Evolutionary conservation across 2,888 invertebrate genomes (phyloP).

Genomic region (Leptopilina drosophilae): DNA sequence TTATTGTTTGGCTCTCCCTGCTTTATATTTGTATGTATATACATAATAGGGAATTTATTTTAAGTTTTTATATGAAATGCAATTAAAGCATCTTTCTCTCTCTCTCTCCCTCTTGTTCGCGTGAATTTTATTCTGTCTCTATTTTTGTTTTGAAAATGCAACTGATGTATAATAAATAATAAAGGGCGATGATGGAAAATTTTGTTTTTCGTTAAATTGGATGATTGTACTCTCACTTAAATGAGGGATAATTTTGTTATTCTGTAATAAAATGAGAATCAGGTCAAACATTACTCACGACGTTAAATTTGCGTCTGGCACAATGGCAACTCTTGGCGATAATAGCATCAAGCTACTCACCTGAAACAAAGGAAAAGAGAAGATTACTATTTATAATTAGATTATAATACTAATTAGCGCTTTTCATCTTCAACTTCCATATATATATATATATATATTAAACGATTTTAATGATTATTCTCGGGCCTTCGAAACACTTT

Average conservation of each 20-base stretch:
- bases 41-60: background rate
- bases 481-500: background rate
- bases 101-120: background rate
- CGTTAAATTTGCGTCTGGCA: constrained; percentile 35
- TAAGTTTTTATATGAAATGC: constrained; percentile 6
- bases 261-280: constrained; percentile 32
- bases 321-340: constrained; percentile 43
- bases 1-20: background rate
- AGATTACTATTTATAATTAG: constrained; percentile 39
- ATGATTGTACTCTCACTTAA: constrained; percentile 28
- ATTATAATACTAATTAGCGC: constrained; percentile 19
- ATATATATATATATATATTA: background rate
- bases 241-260: constrained; percentile 30
- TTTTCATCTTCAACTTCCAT: background rate
- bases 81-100: background rate
- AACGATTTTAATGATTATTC: background rate
- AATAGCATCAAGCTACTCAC: constrained; percentile 57
- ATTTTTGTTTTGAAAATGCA: too few species aligned
- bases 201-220: constrained; percentile 22
- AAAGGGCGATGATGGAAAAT: background rate
- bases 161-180: background rate
- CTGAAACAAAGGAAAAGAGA: constrained; percentile 58
- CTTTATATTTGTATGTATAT: too few species aligned
- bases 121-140: too few species aligned
- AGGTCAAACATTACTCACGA: constrained; percentile 33